Base-by-base conservation (phyloP, 2,113 vertebrate genomes). In the Dunckerocampus dactyliophorus region DNA sequence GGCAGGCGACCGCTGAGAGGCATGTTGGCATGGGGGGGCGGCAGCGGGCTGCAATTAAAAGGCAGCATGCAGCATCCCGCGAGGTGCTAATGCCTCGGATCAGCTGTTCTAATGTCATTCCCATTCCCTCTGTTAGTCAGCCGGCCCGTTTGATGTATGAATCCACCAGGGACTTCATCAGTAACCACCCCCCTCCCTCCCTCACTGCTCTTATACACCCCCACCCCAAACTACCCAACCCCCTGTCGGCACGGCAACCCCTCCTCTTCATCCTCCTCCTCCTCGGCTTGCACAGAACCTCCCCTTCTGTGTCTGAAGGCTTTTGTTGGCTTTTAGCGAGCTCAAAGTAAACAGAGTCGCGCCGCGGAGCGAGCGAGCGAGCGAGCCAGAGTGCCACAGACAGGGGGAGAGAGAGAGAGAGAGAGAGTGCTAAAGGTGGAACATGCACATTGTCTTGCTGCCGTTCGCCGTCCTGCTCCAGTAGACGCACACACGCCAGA, bases 81-180 rank as follows among this genome's bases (percentile, higher is more conserved):
- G 70, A 91, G 89, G 90, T 88, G 91, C 92, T 93, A 92, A 92
- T 89, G 86, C 89, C 75, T 82, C 54, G 90, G 88, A 90, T 93
- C 92, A 87, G 92, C 91, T 89, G 91, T 88, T 89, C 87, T 88
- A 88, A 90, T 88, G 90, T 87, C 87, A 90, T 87, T 90, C 84
- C 65, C 85, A 82, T 90, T 88, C 92, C 89, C 82, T 87, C 89
- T 91, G 88, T 88, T 83, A 83, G 85, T 88, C 91, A 79, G 63
- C 88, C 87, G 83, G 80, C 84, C 76, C 86, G 85, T 91, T 91
- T 86, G 81, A 85, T 81, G 84, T 83, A 69, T 62, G 72, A 76
- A 81, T 80, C 69, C 82, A 80, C 63, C 17, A 12, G 82, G 77
- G 84, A 79, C 75, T 75, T 75, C 80, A 83, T 82, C 85, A 75